Percentiles rank a stretch among this genome's conserved stretches.
Conservation (phyloP, 2,888 invertebrate genomes). For the Osedax frankpressi region DNA sequence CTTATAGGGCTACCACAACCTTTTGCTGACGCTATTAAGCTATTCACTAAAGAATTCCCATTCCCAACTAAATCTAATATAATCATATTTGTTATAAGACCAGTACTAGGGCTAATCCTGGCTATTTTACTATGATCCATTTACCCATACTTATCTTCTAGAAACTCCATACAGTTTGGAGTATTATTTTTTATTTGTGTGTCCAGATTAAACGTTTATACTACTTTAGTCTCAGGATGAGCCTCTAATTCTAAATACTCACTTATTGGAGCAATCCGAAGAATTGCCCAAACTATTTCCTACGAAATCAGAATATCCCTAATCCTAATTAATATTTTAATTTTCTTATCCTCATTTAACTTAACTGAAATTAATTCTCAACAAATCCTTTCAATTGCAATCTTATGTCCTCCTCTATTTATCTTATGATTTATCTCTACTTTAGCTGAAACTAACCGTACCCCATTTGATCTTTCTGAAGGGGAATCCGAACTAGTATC, state of each 20-base stretch:
- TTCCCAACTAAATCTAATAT: constrained; percentile 40
- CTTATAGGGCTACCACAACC: constrained; percentile 57
- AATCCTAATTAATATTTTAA: constrained; percentile 54
- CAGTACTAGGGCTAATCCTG: constrained; percentile 53
- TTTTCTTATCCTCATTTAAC: constrained; percentile 47
- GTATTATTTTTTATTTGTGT: constrained; percentile 57
- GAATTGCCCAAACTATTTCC: constrained; percentile 62
- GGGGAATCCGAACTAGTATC: constrained; percentile 66
- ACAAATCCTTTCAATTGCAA: constrained; percentile 17
- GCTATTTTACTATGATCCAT: constrained; percentile 53
- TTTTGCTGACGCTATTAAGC: constrained; percentile 60
- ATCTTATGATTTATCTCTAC: constrained; percentile 35
- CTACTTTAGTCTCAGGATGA: constrained; percentile 52
- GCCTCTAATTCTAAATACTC: constrained; percentile 63
- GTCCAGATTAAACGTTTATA: constrained; percentile 56
- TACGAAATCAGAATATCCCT: constrained; percentile 62
- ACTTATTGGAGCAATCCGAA: constrained; percentile 57
- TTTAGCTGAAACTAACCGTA: constrained; percentile 44
- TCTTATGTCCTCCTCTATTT: constrained; percentile 30
- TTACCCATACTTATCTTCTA: constrained; percentile 53
- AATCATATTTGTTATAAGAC: constrained; percentile 29
- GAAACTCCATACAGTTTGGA: constrained; percentile 53
- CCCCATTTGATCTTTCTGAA: constrained; percentile 58
- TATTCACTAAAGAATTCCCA: constrained; percentile 58
- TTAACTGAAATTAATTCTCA: constrained; percentile 27